A percentile compares a stretch with the other conserved stretches of the same genome.
Conservation (phyloP, 2,113 vertebrate genomes). For the Brienomyrus longianalis region DNA sequence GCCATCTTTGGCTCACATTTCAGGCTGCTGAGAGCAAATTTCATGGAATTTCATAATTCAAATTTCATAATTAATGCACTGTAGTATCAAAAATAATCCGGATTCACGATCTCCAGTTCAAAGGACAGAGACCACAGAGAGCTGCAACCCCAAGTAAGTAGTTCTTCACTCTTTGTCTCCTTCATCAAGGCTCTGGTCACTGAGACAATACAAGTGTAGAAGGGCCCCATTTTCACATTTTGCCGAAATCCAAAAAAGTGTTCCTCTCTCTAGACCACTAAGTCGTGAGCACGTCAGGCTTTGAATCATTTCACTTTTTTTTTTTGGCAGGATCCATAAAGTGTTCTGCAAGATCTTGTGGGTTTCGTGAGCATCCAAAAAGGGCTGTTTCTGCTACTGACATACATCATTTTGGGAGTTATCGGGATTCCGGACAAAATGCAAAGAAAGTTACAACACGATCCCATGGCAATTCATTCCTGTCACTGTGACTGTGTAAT, state of each 20-base stretch:
- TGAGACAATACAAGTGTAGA: not conserved
- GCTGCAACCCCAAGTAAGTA: not conserved
- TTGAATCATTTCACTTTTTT: conserved; percentile 28
- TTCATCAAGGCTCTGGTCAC: not conserved
- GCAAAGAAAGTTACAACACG: not conserved
- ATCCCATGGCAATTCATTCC: not conserved
- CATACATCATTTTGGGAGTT: conserved; percentile 21
- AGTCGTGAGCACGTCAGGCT: conserved; percentile 24
- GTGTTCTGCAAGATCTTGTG: conserved; percentile 28
- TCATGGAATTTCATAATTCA: not conserved
- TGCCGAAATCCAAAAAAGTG: conserved; percentile 15
- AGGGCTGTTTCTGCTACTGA: conserved; percentile 25
- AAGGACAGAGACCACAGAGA: not conserved
- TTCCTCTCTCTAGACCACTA: conserved; percentile 4
- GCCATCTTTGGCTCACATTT: not conserved
- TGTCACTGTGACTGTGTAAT: not conserved
- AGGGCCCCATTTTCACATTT: not conserved
- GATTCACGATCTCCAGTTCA: not conserved
- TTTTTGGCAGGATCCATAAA: conserved; percentile 19
- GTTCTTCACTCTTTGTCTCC: not conserved
- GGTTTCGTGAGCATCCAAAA: conserved; percentile 39
- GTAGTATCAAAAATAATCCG: not conserved
- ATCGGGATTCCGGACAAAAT: not conserved
- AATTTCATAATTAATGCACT: not conserved
- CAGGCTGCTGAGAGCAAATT: not conserved